Evolutionary conservation across 1,140 invertebrate genomes (phyloP).

Genomic region (Drosophila sechellia): DNA sequence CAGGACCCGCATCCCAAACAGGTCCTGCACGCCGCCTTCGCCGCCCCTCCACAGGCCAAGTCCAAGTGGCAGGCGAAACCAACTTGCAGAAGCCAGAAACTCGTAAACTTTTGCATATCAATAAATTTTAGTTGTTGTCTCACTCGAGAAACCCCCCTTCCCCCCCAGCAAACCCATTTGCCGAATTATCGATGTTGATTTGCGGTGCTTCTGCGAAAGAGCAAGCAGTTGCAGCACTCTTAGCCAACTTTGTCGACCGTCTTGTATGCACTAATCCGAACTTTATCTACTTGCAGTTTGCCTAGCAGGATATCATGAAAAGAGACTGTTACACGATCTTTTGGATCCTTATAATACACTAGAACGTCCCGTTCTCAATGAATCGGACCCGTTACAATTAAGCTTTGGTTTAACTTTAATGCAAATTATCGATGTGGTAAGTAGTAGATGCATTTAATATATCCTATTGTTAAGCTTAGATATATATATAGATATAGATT

Average conservation of each 20-base stretch:
- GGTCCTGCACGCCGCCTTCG: not conserved
- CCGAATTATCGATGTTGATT: constrained; percentile 80
- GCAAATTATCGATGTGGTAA: constrained; percentile 99
- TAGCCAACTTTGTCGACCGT: constrained; percentile 18
- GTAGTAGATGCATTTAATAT: constrained; percentile 81
- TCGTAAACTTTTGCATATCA: constrained; percentile 79
- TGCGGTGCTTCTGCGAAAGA: constrained; percentile 60
- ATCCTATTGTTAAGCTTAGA: not conserved
- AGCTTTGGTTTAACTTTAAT: constrained; percentile 98
- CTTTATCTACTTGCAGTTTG: constrained; percentile 87
- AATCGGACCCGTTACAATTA: constrained; percentile 97
- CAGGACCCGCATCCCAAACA: constrained; percentile 44
- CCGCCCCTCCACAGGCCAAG: not conserved
- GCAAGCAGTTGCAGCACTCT: constrained; percentile 52
- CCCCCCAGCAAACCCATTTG: constrained; percentile 27
- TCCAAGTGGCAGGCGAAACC: constrained; percentile 15
- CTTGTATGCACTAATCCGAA: constrained; percentile 36
- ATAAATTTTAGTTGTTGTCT: constrained; percentile 62
- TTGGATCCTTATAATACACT: constrained; percentile 98
- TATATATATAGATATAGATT: no score
- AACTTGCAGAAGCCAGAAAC: constrained; percentile 61
- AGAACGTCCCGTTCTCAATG: constrained; percentile 98
- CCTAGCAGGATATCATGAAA: constrained; percentile 95
- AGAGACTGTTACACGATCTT: constrained; percentile 95
- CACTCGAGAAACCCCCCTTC: not conserved